phyloP scores from a whole-genome alignment of 1,140 invertebrate species.

The Cotesia chilonis region DNA sequence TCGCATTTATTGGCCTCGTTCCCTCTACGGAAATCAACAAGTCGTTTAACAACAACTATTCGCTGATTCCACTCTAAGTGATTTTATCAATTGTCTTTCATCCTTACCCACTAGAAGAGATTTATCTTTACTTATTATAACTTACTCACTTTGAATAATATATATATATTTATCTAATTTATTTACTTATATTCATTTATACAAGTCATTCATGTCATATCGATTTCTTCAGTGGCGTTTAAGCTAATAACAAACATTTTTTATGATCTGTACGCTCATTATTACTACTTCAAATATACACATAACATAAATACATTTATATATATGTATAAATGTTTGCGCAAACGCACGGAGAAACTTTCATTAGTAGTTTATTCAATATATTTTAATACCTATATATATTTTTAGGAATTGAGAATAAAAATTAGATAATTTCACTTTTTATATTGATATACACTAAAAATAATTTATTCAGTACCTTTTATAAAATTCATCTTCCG shows the following conservation, averaged over 20 bases:
- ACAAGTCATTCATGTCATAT: constrained; percentile 1
- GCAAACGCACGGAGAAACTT: constrained; percentile 11
- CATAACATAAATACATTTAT: background rate
- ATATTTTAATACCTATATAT: too few relatives aligned
- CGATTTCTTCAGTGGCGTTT: background rate
- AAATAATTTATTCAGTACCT: background rate
- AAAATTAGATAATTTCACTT: constrained; percentile 9
- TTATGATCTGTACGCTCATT: too few relatives aligned
- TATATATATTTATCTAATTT: too few relatives aligned
- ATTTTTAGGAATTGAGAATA: background rate
- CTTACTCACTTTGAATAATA: too few relatives aligned
- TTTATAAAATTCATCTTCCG: too few relatives aligned
- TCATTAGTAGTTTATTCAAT: background rate
- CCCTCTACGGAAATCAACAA: constrained; percentile 32
- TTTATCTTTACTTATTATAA: constrained; percentile 4
- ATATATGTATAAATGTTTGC: constrained; percentile 1
- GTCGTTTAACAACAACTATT: constrained; percentile 8
- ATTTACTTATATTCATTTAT: constrained; percentile 6
- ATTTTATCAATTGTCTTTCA: constrained; percentile 21
- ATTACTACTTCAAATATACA: too few relatives aligned
- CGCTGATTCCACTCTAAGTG: constrained; percentile 14
- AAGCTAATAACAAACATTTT: constrained; percentile 1
- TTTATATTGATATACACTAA: background rate
- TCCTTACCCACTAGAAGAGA: background rate
- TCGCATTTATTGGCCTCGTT: constrained; percentile 39